Conservation (phyloP, 2,113 vertebrate species). For the Bombycilla garrulus region DNA sequence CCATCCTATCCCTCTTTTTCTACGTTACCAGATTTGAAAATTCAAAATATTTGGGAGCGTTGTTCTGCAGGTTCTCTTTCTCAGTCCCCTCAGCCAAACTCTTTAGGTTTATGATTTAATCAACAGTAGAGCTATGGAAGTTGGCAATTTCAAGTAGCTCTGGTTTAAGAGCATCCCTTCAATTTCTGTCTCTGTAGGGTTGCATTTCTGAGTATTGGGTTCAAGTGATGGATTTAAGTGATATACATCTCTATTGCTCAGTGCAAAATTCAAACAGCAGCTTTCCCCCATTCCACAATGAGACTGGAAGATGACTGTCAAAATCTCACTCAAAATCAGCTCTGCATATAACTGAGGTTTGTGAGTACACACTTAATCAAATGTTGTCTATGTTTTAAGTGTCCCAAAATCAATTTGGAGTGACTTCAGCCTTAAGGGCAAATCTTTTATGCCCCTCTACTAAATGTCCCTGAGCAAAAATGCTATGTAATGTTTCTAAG, state of each 20-base stretch:
- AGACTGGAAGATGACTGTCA: background rate
- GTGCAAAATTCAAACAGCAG: background rate
- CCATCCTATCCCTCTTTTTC: background rate
- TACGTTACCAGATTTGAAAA: background rate
- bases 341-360: background rate
- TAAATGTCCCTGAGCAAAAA: background rate
- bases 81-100: background rate
- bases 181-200: background rate
- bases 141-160: background rate
- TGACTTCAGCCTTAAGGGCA: background rate
- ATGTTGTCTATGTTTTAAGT: background rate
- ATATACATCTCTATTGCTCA: background rate
- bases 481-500: background rate
- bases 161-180: background rate
- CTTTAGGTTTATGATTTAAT: background rate
- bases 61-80: background rate
- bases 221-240: background rate
- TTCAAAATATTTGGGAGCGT: background rate
- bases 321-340: background rate
- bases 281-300: accelerated
- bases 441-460: background rate
- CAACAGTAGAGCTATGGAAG: background rate
- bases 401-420: background rate
- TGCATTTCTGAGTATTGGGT: background rate
- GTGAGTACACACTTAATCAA: background rate